phyloP scores from a whole-genome alignment of 1,140 invertebrate species.

The Aleiodes sp. region DNA sequence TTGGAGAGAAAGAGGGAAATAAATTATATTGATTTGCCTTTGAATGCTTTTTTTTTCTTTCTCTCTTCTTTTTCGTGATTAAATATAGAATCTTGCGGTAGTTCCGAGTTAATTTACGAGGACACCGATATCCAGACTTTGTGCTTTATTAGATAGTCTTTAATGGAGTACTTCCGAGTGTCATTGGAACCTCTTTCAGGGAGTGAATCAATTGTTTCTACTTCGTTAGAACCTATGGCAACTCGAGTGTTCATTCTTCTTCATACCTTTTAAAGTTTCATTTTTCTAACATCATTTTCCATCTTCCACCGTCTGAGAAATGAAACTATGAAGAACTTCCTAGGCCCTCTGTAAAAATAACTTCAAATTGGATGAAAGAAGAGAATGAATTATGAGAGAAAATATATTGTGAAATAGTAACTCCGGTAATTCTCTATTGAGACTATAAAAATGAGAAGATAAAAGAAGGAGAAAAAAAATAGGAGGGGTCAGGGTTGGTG shows the following conservation, averaged over 20 bases:
- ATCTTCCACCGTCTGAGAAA: no score
- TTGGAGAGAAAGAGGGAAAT: background rate
- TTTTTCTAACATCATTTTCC: no score
- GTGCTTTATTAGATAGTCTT: background rate
- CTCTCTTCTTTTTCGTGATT: background rate
- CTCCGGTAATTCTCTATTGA: no score
- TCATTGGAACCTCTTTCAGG: background rate
- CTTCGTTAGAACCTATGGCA: conserved; percentile 11
- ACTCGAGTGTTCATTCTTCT: background rate
- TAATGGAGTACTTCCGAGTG: conserved; percentile 12
- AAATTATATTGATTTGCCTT: background rate
- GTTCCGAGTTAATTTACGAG: background rate
- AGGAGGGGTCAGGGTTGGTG: background rate
- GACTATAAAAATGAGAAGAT: no score
- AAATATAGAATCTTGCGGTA: no score
- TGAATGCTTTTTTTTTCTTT: no score
- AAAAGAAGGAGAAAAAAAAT: no score
- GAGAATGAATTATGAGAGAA: no score
- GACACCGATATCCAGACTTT: background rate
- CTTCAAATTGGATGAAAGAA: no score
- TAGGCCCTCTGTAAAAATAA: no score
- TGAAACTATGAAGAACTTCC: no score
- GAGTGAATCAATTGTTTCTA: conserved; percentile 2
- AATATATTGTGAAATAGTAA: no score
- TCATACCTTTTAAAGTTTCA: background rate